Evolutionary conservation across 2,797 vertebrate species (phyloP).

Genomic region (Enteromius thamalakanensis): DNA sequence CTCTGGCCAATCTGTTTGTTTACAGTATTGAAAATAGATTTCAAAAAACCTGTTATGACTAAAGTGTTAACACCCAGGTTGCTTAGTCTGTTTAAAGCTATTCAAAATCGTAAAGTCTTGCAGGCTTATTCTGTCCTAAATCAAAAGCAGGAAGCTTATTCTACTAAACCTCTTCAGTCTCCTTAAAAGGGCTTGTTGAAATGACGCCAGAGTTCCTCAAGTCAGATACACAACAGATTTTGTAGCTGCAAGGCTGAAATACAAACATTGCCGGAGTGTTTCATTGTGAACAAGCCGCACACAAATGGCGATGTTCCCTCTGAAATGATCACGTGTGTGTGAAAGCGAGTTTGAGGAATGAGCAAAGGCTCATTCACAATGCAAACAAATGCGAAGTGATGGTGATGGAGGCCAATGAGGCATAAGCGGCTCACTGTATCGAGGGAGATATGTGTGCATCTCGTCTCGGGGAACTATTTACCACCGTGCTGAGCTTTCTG

Average conservation of each 20-base stretch:
- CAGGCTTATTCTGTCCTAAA: background rate
- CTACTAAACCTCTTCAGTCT: constrained; percentile 11
- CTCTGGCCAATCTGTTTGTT: constrained; percentile 7
- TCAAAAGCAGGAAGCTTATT: constrained; percentile 1
- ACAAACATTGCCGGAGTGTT: constrained; percentile 43
- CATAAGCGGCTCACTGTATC: constrained; percentile 27
- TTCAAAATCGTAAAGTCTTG: background rate
- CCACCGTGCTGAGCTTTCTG: constrained; percentile 34
- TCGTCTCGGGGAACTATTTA: constrained; percentile 41
- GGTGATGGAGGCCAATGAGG: constrained; percentile 22
- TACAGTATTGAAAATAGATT: background rate
- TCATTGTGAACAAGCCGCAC: constrained; percentile 26
- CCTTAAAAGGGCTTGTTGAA: constrained; percentile 58
- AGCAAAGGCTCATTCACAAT: constrained; percentile 24
- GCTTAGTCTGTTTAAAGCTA: background rate
- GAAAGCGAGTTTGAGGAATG: constrained; percentile 15
- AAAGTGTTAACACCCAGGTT: background rate
- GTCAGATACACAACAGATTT: constrained; percentile 44
- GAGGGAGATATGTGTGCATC: constrained; percentile 36
- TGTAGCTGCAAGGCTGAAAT: constrained; percentile 39
- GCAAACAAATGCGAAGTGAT: constrained; percentile 39
- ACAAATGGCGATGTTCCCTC: constrained; percentile 29
- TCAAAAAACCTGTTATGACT: background rate
- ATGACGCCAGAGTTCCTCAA: constrained; percentile 23
- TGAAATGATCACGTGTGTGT: constrained; percentile 27